These are phyloP conservation scores for Speoplatyrhinus poulsoni DNA, from an alignment of 2,113 vertebrate genomes.

Conservation along the genomic window DNA sequence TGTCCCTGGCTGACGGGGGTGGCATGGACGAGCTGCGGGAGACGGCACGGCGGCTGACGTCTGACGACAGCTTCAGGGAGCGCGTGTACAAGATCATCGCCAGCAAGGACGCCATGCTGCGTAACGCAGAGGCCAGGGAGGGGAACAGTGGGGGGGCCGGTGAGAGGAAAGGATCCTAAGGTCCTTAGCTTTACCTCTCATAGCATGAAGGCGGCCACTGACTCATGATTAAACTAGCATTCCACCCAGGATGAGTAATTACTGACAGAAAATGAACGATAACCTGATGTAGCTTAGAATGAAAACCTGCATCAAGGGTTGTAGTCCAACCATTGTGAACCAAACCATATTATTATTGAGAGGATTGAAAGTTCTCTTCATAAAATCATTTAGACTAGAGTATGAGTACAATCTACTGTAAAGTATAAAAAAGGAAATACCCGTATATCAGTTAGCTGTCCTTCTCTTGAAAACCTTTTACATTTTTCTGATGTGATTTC, in stretches of 20 bases:
- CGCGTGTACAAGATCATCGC: conserved; percentile 86
- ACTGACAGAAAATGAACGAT: no score
- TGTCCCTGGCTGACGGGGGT: conserved; percentile 62
- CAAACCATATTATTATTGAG: no score
- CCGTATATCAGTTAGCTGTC: no score
- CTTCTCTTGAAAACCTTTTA: not conserved
- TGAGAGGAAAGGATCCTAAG: not conserved
- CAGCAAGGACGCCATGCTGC: conserved; percentile 66
- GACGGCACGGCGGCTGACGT: conserved; percentile 83
- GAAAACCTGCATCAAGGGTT: no score
- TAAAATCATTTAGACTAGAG: no score
- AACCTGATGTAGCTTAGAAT: no score
- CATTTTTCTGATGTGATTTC: not conserved
- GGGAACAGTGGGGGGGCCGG: not conserved
- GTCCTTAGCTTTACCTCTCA: conserved; percentile 9
- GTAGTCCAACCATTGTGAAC: no score
- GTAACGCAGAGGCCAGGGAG: conserved; percentile 36
- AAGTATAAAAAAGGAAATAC: no score
- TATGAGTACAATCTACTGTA: no score
- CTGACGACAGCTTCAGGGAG: conserved; percentile 87
- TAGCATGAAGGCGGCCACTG: not conserved
- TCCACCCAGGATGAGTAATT: no score
- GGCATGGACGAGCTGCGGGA: conserved; percentile 87
- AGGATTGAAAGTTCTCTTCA: no score
- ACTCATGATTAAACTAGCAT: not conserved